A percentile compares a stretch with the other conserved stretches of the same genome.
Evolutionary conservation across 2,797 vertebrate genomes (phyloP).

Genomic region (Hylomyscus alleni): DNA sequence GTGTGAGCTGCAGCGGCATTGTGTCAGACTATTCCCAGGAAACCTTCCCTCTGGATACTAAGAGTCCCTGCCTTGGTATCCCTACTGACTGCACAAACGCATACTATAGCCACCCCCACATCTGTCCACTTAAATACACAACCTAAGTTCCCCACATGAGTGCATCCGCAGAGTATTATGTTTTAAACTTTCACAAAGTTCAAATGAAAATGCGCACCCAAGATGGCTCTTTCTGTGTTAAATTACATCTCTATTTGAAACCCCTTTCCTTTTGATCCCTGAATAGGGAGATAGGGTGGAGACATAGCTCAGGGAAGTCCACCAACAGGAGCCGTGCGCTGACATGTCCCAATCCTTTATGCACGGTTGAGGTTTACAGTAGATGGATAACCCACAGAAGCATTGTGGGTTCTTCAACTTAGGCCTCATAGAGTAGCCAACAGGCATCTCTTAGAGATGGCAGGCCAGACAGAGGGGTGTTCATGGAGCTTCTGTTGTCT

Average conservation of each 20-base stretch:
- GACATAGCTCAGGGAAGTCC: background rate
- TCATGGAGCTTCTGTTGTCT: background rate
- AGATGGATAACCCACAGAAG: background rate
- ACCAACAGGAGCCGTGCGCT: fast-evolving
- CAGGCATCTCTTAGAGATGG: too few species aligned
- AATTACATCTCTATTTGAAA: background rate
- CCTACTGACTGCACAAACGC: background rate
- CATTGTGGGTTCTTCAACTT: background rate
- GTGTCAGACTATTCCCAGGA: fast-evolving
- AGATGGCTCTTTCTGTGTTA: background rate
- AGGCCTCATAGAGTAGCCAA: background rate
- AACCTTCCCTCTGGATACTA: too few species aligned
- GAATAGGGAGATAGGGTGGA: fast-evolving
- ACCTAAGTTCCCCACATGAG: fast-evolving
- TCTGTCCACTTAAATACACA: background rate
- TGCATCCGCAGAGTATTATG: background rate
- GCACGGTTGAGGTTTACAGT: background rate
- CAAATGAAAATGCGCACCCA: fast-evolving
- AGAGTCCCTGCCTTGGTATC: background rate
- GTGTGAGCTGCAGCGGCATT: fast-evolving
- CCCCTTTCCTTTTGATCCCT: background rate
- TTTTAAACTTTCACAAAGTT: background rate
- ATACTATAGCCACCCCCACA: background rate
- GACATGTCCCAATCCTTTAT: fast-evolving
- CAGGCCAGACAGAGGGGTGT: background rate